These are phyloP conservation scores for Nemoura dubitans DNA, from an alignment of 2,888 invertebrate genomes.

Conservation along the genomic window DNA sequence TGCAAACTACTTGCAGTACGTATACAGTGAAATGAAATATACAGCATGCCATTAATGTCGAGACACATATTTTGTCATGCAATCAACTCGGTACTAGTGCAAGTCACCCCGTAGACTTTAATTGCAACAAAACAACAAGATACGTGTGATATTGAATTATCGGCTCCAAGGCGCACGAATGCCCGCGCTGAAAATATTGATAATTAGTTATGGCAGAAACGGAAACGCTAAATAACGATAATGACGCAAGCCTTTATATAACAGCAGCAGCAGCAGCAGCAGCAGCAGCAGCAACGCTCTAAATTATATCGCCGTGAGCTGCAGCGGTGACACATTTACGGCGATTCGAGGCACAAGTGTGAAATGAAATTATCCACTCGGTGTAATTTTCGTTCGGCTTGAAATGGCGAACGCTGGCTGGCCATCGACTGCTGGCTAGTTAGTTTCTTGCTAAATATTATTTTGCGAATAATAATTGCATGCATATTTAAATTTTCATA, in stretches of 20 bases:
- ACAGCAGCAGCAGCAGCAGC: no score
- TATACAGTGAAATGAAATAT: background rate
- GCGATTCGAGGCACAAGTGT: conserved; percentile 9
- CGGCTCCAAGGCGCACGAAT: background rate
- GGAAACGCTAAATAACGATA: conserved; percentile 34
- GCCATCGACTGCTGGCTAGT: background rate
- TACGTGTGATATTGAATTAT: background rate
- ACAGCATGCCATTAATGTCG: background rate
- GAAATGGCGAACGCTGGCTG: background rate
- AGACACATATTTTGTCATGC: background rate
- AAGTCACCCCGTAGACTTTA: background rate
- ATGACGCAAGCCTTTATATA: conserved; percentile 16
- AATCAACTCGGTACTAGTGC: background rate
- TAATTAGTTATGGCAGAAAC: conserved; percentile 17
- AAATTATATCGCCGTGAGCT: background rate
- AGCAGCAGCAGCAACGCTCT: no score
- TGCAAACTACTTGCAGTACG: background rate
- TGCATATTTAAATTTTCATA: no score
- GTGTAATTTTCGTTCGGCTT: background rate
- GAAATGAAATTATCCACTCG: conserved; percentile 31
- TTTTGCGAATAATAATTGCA: background rate
- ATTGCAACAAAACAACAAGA: background rate
- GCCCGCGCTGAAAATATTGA: conserved; percentile 14
- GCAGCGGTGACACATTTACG: conserved; percentile 14
- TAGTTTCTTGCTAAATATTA: background rate